Base-by-base conservation (phyloP, 2,888 invertebrate genomes). In the Idaea straminata region DNA sequence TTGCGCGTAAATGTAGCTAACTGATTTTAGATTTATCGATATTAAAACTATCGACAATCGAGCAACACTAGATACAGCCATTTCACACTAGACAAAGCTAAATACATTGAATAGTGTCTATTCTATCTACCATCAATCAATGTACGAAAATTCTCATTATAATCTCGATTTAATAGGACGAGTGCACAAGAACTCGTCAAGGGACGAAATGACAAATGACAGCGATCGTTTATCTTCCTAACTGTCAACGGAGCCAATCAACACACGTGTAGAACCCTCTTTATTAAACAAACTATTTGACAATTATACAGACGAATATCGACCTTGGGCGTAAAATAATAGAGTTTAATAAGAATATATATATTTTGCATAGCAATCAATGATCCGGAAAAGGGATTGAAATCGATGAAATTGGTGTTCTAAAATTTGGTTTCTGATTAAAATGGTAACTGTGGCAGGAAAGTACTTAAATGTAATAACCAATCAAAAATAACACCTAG, bases 181-280 rank as follows among this genome's bases (percentile, higher is more conserved):
- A 86, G 79, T 85, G 84, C 87, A 85, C 77, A 84, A 82, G 83
- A 84, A 78, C 83, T 84, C 84, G 80, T 83, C 83, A 82, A 69
- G 72, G 77, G 83, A 84, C 85, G 83, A 74, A 86, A 87, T 89
- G 91, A 91, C 90, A 90, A 91, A 92, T 89, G 91, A 88, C 88
- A 81, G 74, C 77, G 84, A 87, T 88, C 89, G 81, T 92, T 87
- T 87, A 91, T 91, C 91, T 91, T 91, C 90, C 85, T 89, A 89
- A 88, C 89, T 91, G 91, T 91, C 91, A 91, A 79, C 83, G 72
- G 74, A 86, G 85, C 90, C 88, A 90, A 91, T 91, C 90, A 88
- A 86, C 89, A 85, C 87, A 87, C 86, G 87, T 87, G 87, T 83
- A 84, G 79, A 78, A 78, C 80, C 74, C 79, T 79, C 80, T 83